phyloP scores from a whole-genome alignment of 2,113 vertebrate genomes.

The Dicaeum eximium region DNA sequence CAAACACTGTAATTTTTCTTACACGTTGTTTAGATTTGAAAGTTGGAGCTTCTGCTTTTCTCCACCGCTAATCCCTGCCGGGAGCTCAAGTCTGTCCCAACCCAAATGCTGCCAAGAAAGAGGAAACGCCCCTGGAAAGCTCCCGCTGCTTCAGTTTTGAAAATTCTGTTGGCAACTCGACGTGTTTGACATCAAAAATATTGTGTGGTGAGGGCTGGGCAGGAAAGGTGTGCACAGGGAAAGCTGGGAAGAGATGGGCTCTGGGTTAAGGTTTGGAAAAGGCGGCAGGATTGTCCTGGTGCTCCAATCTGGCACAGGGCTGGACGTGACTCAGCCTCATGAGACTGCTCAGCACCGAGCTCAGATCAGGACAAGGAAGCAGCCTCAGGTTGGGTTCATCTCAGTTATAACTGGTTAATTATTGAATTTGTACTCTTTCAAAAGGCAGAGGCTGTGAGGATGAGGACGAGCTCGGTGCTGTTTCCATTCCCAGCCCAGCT shows the following conservation, averaged over 20 bases:
- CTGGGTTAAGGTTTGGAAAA: fast-evolving
- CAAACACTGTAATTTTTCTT: not conserved
- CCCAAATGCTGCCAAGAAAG: not conserved
- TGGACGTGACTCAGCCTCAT: not conserved
- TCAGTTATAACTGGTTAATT: not conserved
- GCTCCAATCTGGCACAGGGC: not conserved
- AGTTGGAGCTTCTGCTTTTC: constrained; percentile 47
- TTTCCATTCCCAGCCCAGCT: not conserved
- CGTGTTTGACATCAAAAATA: fast-evolving
- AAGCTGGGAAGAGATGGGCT: not conserved
- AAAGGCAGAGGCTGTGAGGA: not conserved
- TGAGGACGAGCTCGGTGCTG: not conserved
- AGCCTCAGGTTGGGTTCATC: not conserved
- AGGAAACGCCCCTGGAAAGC: not conserved
- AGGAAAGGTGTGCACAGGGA: not conserved
- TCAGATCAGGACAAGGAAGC: not conserved
- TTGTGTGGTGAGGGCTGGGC: not conserved
- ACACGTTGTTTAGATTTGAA: not conserved
- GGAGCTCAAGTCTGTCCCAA: not conserved
- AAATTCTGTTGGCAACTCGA: not conserved
- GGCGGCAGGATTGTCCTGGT: not conserved
- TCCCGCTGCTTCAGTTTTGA: not conserved
- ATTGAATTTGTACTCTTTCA: not conserved
- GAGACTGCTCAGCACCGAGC: not conserved
- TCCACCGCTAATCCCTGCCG: not conserved